A percentile compares a stretch with the other conserved stretches of the same genome.
Conservation (phyloP, 2,888 invertebrate species). For the Ceraclea dissimilis region DNA sequence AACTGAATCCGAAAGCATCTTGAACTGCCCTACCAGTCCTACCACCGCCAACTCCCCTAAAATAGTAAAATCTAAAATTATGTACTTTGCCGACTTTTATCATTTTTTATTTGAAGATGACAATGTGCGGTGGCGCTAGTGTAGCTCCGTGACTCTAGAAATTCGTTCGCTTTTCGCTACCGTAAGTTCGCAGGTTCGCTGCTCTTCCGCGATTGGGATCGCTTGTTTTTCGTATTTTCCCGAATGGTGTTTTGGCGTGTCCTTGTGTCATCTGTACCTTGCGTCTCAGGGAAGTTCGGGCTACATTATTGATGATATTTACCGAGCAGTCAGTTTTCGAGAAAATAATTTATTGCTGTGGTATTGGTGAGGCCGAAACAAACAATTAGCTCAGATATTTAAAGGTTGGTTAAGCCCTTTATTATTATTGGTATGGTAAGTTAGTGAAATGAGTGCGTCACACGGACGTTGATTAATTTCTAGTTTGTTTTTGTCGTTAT, state of each 20-base stretch:
- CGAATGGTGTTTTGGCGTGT: conserved; percentile 35
- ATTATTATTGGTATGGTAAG: conserved; percentile 41
- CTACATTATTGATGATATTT: conserved; percentile 49
- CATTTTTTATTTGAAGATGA: too few species aligned
- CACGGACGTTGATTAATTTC: conserved; percentile 34
- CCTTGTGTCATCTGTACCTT: conserved; percentile 35
- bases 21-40: too few species aligned
- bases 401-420: conserved; percentile 47
- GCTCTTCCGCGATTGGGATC: conserved; percentile 16
- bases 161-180: too few species aligned
- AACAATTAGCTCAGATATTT: conserved; percentile 43
- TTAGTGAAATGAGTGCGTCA: conserved; percentile 50
- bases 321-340: not conserved
- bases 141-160: conserved; percentile 1
- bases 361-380: conserved; percentile 39
- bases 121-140: too few species aligned
- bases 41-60: too few species aligned
- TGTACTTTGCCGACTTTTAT: too few species aligned
- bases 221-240: conserved; percentile 45
- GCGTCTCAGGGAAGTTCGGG: conserved; percentile 36
- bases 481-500: conserved; percentile 3
- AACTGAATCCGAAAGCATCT: too few species aligned
- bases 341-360: conserved; percentile 39
- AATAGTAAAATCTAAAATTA: too few species aligned
- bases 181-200: not conserved